Percentiles rank a stretch among this genome's conserved stretches.
Conservation (phyloP, 2,797 vertebrate genomes). For the Heterohyrax brucei region DNA sequence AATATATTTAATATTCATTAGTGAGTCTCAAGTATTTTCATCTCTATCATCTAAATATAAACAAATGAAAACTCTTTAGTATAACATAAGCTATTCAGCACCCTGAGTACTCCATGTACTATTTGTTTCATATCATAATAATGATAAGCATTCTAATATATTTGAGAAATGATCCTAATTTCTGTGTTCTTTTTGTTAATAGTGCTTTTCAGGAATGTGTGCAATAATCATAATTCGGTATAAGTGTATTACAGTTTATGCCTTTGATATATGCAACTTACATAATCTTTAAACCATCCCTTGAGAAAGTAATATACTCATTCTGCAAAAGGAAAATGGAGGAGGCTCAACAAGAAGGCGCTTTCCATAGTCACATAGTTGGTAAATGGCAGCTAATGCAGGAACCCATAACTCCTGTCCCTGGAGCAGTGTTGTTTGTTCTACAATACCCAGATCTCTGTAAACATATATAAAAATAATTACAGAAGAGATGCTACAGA, state of each 20-base stretch:
- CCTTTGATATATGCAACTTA: not conserved
- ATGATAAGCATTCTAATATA: not conserved
- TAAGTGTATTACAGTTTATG: not conserved
- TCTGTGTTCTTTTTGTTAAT: conserved; percentile 12
- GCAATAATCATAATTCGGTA: not conserved
- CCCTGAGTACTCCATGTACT: not conserved
- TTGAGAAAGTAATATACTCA: not conserved
- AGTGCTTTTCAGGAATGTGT: conserved; percentile 2
- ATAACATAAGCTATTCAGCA: not conserved
- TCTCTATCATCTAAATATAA: conserved; percentile 20
- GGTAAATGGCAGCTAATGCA: not conserved
- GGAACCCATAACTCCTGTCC: conserved; percentile 38
- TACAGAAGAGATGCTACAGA: conserved; percentile 82
- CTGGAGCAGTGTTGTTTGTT: conserved; percentile 34
- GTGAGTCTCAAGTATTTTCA: not conserved
- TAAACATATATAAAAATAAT: conserved; percentile 78
- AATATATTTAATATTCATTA: not conserved
- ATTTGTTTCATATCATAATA: not conserved
- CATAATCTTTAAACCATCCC: not conserved
- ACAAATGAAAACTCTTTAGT: conserved; percentile 6
- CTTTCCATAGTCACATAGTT: not conserved
- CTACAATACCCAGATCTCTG: conserved; percentile 73
- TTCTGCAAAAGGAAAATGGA: not conserved
- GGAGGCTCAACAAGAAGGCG: not conserved
- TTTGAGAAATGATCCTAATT: not conserved